Base-by-base conservation (phyloP, 2,888 invertebrate species). In the Clusia tigrina region DNA sequence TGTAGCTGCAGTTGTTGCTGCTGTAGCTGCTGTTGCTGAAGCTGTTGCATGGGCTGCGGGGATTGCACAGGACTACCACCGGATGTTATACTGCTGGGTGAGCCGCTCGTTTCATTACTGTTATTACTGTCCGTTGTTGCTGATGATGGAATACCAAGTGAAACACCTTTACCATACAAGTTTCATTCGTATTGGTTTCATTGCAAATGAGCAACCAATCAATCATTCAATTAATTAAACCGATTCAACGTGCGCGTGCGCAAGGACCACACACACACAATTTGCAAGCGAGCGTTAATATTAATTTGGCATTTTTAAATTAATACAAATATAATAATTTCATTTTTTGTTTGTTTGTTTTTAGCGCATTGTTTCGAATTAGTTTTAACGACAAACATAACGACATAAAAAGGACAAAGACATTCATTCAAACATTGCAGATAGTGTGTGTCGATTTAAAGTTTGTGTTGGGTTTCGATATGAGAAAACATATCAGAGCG, bases 61-160 rank as follows among this genome's bases (percentile, higher is more conserved):
- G 92, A 91, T 76, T 90, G 88, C 12, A 91, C 87, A 67, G 94
- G 93, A 84, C 93, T 92, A 77, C 91, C 89, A 72, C 93, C 92
- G 76, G 93, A 93, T 72, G 92, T 91, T 80, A 92, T 90, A 72
- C 93, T 93, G 71, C 92, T 90, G 48, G 94, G 94, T 55, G 94
- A 92, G 63, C 91, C 93, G 60, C 90, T 90, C 25, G 91, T 91
- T 84, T 91, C 92, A 81, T 92, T 92, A 79, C 90, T 90, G 81
- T 90, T 90, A 78, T 91, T 91, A 81, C 92, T 93, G 81, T 93
- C 93, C 61, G 93, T 93, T 70, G 93, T 93, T 59, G 92, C 92
- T 22, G 91, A 76, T 69, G 79, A 80, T 74, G 78, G 77, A 75
- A 79, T 78, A 73, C 74, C 74, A 74, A 77, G 69, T 70, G 71